Percentiles rank a stretch among this genome's conserved stretches.
phyloP scores from a whole-genome alignment of 2,888 invertebrate genomes.

The Nezara viridula region DNA sequence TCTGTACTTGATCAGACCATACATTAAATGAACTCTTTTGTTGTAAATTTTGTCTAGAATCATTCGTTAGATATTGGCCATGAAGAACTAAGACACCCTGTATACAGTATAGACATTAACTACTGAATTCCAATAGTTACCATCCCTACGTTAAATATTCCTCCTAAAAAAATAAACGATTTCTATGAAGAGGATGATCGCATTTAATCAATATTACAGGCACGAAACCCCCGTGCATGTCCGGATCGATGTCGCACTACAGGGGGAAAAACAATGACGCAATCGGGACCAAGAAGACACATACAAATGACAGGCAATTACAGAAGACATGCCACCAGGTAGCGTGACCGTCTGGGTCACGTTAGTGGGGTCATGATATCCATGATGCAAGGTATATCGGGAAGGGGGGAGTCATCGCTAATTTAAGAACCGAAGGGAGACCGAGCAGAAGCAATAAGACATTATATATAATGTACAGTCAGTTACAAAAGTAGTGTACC shows the following conservation, averaged over 20 bases:
- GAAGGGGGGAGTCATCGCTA: neutral
- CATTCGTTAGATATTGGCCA: too few relatives aligned
- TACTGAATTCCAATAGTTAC: too few relatives aligned
- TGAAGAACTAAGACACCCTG: too few relatives aligned
- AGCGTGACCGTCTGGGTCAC: neutral
- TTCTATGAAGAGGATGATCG: neutral
- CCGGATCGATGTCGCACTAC: neutral
- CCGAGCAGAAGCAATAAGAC: neutral
- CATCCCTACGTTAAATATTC: too few relatives aligned
- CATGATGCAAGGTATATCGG: neutral
- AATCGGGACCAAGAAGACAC: neutral
- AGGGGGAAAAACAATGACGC: neutral
- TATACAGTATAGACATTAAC: too few relatives aligned
- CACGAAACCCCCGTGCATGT: neutral
- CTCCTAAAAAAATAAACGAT: too few relatives aligned
- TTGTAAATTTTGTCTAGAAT: too few relatives aligned
- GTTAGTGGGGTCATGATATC: neutral
- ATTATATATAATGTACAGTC: neutral
- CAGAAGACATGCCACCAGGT: neutral
- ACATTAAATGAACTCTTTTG: too few relatives aligned
- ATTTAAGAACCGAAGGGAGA: neutral
- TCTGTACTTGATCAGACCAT: too few relatives aligned
- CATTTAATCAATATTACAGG: neutral
- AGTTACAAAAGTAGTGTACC: neutral
- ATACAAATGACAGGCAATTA: constrained; percentile 7